Base-by-base conservation (phyloP, 1,140 invertebrate genomes). In the Drosophila albomicans region DNA sequence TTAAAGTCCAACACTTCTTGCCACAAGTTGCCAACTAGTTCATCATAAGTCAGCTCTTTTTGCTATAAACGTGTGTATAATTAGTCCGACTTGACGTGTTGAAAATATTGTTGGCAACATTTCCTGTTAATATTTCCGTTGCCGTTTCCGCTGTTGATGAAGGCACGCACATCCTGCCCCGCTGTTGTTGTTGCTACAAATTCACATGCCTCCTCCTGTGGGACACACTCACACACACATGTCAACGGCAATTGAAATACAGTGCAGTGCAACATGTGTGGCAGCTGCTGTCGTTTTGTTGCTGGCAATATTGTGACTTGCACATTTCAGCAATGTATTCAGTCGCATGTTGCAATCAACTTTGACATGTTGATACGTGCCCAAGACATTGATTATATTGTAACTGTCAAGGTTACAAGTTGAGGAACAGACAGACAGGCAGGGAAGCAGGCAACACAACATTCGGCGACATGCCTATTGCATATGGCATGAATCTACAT, bases 51-150 rank as follows among this genome's bases (percentile, higher is more conserved):
- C 6, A 15, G 28, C 20, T 20, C 11, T 10, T 20, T 25, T 48
- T 46, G 16, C 59, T 62, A 46, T 56, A 75, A 70, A 57, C 66
- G 85, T 79, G 77, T 77, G 58, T 48, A 65, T 59, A 87, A 87
- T 87, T 87, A 87, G 80, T 81, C 59, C 78, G 68, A 52, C 77
- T 63, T 67, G 58, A 66, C 72, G 75, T 76, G 82, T 82, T 82
- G 78, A 84, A 80, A 84, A 81, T 80, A 79, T 80, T 88, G 80
- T 63, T 88, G 79, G 71, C 57, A 87, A 88, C 84, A 77, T 87
- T 87, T 88, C 85, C 85, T 87, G 81, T 84, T 89, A 76, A 79
- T 79, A 85, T 89, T 89, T 89, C 85, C 85, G 86, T 28, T 73
- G 75, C 66, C 54, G 68, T 88, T 88, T 82, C 81, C 85, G 78